These are phyloP conservation scores for Oegoconia quadripuncta DNA, from an alignment of 2,888 invertebrate genomes.

Conservation along the genomic window DNA sequence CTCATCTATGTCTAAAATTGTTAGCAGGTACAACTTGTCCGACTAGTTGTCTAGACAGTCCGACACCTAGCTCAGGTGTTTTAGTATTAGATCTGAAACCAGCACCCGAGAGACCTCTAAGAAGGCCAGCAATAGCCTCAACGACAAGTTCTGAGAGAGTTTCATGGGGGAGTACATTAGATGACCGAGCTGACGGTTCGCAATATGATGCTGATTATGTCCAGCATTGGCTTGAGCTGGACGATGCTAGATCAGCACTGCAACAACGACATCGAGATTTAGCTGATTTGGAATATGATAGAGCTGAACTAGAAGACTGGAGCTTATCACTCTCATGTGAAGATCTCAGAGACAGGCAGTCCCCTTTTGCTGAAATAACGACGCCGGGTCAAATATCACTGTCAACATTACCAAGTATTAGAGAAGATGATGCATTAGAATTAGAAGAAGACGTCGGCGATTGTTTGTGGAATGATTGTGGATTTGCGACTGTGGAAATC, in stretches of 20 bases:
- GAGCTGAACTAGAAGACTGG: conserved; percentile 89
- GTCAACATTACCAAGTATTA: conserved; percentile 84
- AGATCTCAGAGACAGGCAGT: conserved; percentile 80
- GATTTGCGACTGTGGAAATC: conserved; percentile 83
- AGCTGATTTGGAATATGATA: conserved; percentile 85
- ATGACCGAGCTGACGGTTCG: conserved; percentile 78
- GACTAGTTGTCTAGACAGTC: conserved; percentile 75
- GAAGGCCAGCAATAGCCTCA: conserved; percentile 77
- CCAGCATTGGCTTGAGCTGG: conserved; percentile 86
- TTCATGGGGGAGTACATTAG: conserved; percentile 80
- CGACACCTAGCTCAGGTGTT: conserved; percentile 81
- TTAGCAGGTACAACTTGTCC: conserved; percentile 80
- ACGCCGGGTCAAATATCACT: conserved; percentile 82
- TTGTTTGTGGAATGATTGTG: conserved; percentile 87
- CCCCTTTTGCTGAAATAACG: conserved; percentile 70
- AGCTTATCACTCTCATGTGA: conserved; percentile 86
- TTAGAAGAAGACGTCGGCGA: conserved; percentile 86
- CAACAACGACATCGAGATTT: conserved; percentile 84
- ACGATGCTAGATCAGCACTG: conserved; percentile 83
- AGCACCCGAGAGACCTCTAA: conserved; percentile 76
- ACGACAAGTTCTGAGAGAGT: conserved; percentile 70
- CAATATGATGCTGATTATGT: conserved; percentile 86
- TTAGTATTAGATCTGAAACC: conserved; percentile 80
- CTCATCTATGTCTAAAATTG: conserved; percentile 85
- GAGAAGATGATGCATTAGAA: conserved; percentile 85